phyloP scores from a whole-genome alignment of 2,888 invertebrate genomes.

The Luperina nickerlii region DNA sequence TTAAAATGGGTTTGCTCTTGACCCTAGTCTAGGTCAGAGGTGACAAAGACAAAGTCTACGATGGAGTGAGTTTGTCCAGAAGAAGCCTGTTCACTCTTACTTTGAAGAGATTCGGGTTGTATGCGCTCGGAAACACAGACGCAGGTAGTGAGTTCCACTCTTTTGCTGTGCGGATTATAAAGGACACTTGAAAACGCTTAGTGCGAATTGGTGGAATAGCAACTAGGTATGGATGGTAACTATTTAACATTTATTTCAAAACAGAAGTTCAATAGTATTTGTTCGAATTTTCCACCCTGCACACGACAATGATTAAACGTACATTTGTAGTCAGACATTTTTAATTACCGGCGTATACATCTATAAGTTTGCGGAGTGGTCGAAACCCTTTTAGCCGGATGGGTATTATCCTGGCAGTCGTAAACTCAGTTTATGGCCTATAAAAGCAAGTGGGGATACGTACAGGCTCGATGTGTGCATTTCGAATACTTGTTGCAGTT shows the following conservation, averaged over 20 bases:
- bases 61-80: too few species aligned
- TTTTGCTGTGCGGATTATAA: too few species aligned
- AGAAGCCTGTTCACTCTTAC: too few species aligned
- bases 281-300: slow-evolving; percentile 24
- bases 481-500: slow-evolving; percentile 89
- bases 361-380: slow-evolving; percentile 74
- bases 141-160: too few species aligned
- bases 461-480: slow-evolving; percentile 78
- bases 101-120: too few species aligned
- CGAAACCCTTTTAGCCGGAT: slow-evolving; percentile 89
- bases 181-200: too few species aligned
- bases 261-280: slow-evolving; percentile 15
- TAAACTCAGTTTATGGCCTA: slow-evolving; percentile 87
- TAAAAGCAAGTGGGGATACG: slow-evolving; percentile 89
- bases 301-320: slow-evolving; percentile 46
- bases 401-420: slow-evolving; percentile 87
- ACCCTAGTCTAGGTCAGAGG: too few species aligned
- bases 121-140: too few species aligned
- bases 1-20: too few species aligned
- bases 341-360: slow-evolving; percentile 81
- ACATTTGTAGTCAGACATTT: slow-evolving; percentile 77
- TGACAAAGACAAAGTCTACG: too few species aligned
- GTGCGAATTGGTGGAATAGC: too few species aligned
- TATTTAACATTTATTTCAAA: background rate
- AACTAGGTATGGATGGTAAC: too few species aligned